Percentiles rank a stretch among this genome's conserved stretches.
phyloP scores from a whole-genome alignment of 2,797 vertebrate genomes.

The Molossus molossus region DNA sequence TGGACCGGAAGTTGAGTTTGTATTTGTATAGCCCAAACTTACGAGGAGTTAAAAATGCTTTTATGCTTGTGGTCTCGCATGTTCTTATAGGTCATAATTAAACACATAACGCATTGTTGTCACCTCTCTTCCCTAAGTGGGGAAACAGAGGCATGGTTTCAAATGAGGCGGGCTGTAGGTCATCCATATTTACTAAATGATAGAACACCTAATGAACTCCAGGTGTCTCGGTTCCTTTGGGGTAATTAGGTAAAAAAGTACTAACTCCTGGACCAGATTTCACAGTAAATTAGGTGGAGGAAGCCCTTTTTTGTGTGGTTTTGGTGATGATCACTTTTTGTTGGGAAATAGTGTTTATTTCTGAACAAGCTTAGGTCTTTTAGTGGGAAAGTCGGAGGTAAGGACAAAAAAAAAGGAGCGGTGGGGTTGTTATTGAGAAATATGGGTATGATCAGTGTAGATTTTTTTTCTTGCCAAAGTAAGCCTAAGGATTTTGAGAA shows the following conservation, averaged over 20 bases:
- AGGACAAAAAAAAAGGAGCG: background rate
- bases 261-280: background rate
- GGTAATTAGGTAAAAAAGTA: background rate
- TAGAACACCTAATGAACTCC: constrained; percentile 26
- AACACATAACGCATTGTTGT: background rate
- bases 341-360: constrained; percentile 72
- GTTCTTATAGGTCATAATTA: background rate
- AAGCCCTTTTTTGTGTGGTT: constrained; percentile 52
- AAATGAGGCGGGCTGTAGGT: background rate
- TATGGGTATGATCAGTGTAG: constrained; percentile 18
- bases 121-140: background rate
- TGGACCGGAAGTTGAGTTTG: background rate
- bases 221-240: constrained; percentile 17
- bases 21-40: constrained; percentile 26
- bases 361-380: constrained; percentile 49
- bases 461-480: constrained; percentile 50
- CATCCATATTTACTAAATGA: constrained; percentile 43
- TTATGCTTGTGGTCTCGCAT: background rate
- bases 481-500: constrained; percentile 67
- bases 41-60: constrained; percentile 54
- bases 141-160: constrained; percentile 67
- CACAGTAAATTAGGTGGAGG: background rate
- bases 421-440: constrained; percentile 53
- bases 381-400: constrained; percentile 59
- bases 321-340: constrained; percentile 30